Evolutionary conservation across 2,797 vertebrate genomes (phyloP), one percentile per base, ranked within the genome.

Genomic region (Platyrinchus mystaceus): DNA sequence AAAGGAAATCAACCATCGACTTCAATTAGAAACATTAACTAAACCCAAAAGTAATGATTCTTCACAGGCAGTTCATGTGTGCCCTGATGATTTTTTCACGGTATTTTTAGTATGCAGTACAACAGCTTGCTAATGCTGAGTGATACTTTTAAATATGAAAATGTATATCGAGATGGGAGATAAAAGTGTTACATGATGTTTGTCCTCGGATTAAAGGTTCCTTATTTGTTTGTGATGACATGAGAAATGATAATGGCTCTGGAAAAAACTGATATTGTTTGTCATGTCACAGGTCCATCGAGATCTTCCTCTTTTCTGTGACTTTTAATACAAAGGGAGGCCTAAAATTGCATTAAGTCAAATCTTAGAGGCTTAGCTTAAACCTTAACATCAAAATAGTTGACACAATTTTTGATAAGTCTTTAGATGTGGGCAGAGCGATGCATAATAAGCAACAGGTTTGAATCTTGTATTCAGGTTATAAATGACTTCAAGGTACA

Each of bases 181-280:
- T 94, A 93, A 66, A 87, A 94, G 55, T 23, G 39, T 80, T 92
- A 67, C 73, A 68, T 59, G 62, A 93, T 11, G 7, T 73, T 89
- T 91, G 86, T 50, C 95, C 93, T 94, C 87, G 91, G 93, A 96
- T 95, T 96, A 96, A 84, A 94, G 50, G 34, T 68, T 84, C n/a
- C 78, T 94, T 94, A 95, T 95, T 96, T 94, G 71, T 95, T 95
- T 94, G 50, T 59, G 93, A 26, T 69, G 93, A 94, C 93, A 94
- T 89, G 91, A 96, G 84, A 95, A 95, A 94, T 86, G 39, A 93
- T 95, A 95, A 94, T 27, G 21, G 77, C 47, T 95, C n/a, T 3
- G 7, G 75, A 93, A 92, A 92, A 84, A 94, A 67, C 8, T 67
- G 89, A 90, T 97, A 82, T 27, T 87, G 84, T 96, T 95, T 94